Evolutionary conservation across 2,888 invertebrate species (phyloP).

Genomic region (Microdon myrmicae): DNA sequence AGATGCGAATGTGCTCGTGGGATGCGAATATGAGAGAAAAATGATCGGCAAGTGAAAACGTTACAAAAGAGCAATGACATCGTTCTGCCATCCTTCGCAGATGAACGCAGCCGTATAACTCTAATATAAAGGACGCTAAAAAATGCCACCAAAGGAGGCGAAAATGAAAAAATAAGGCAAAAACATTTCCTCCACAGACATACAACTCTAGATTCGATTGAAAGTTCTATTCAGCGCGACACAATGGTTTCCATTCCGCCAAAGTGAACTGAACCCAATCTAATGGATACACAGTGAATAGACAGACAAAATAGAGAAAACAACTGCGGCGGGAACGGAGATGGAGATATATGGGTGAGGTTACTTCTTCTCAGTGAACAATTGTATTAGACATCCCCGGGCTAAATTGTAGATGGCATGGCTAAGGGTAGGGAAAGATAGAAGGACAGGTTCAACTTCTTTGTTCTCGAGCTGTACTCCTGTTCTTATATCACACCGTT

Average conservation of each 20-base stretch:
- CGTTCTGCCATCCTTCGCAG: neutral
- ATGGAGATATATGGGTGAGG: no score
- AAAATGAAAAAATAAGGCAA: constrained; percentile 12
- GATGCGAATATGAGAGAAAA: constrained; percentile 4
- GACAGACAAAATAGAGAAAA: constrained; percentile 4
- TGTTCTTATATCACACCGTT: constrained; percentile 37
- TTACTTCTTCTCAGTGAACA: constrained; percentile 40
- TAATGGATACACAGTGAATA: constrained; percentile 34
- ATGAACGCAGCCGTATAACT: constrained; percentile 37
- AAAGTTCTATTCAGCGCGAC: constrained; percentile 35
- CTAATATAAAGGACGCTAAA: constrained; percentile 37
- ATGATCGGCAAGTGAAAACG: constrained; percentile 7
- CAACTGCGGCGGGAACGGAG: neutral
- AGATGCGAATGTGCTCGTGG: no score
- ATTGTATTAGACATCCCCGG: constrained; percentile 44
- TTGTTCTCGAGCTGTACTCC: constrained; percentile 30
- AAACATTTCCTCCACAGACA: neutral
- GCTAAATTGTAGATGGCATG: constrained; percentile 13
- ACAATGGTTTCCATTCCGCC: constrained; percentile 35
- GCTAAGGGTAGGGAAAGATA: neutral
- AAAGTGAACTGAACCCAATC: constrained; percentile 41
- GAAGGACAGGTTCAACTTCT: constrained; percentile 49
- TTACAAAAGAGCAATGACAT: constrained; percentile 45
- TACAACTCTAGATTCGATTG: constrained; percentile 20
- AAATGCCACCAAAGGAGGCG: constrained; percentile 28